Evolutionary conservation across 2,797 vertebrate species (phyloP), one percentile per base, ranked within the genome.

Genomic region (Microcaecilia unicolor): DNA sequence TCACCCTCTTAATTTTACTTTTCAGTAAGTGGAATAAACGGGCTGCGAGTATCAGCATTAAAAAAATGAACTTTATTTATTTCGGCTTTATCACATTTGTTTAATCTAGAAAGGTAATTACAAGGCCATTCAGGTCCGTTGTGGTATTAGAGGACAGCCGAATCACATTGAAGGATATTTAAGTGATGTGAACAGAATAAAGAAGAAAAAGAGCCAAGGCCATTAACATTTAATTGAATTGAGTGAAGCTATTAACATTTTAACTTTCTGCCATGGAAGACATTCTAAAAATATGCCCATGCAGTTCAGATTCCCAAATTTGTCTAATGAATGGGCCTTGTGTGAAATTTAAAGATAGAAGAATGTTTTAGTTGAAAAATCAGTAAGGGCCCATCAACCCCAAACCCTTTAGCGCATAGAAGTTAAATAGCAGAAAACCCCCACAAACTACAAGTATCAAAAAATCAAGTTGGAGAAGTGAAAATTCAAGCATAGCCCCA

Each of bases 181-280:
- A 55, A 62, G 61, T 28, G 15, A 51, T 48, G 18, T 17, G 49
- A 60, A 48, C 10, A 14, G 27, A 35, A 39, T 49, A 45, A 44
- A 60, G 58, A 27, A 57, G 57, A 57, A 58, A 61, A 59, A 59
- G 65, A 64, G 37, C 39, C 13, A 18, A 8, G 39, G 37, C 4
- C 45, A 66, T 68, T 70, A 67, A 70, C 62, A 63, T 64, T 70
- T 66, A 68, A 68, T 73, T 67, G 68, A 39, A 70, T 49, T 64
- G 54, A 42, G 53, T 34, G 41, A 66, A 56, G 36, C 34, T 32
- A 64, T 70, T 70, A 68, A 58, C 45, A 59, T 57, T 58, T 51
- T 31, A 16, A 26, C 45, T 62, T 64, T 48, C 58, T 53, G 58
- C 47, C 56, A 42, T 29, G 8, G 40, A 31, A 62, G 54, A 62